phyloP scores from a whole-genome alignment of 2,797 vertebrate species.

The Tamandua tetradactyla region DNA sequence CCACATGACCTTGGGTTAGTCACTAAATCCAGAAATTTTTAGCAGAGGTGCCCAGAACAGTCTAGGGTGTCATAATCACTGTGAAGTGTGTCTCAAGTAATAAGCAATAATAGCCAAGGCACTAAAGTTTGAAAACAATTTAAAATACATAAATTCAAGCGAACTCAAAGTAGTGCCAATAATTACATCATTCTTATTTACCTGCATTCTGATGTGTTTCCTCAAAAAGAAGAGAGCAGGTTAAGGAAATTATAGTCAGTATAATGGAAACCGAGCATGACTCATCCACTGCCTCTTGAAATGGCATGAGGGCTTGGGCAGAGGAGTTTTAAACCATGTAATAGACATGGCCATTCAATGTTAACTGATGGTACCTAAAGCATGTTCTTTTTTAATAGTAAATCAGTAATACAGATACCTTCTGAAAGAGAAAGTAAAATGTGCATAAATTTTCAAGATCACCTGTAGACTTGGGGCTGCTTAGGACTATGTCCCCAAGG shows the following conservation, averaged over 20 bases:
- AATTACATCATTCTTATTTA: conserved; percentile 36
- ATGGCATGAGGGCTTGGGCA: not conserved
- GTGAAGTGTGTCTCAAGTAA: conserved; percentile 44
- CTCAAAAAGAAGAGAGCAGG: conserved; percentile 11
- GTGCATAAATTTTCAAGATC: conserved; percentile 7
- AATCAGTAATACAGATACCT: not conserved
- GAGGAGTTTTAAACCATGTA: not conserved
- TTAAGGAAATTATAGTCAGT: not conserved
- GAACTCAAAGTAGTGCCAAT: conserved; percentile 41
- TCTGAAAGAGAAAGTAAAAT: conserved; percentile 49
- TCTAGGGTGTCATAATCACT: conserved; percentile 15
- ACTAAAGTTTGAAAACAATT: conserved; percentile 55
- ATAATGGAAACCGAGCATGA: not conserved
- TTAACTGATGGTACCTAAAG: conserved; percentile 12
- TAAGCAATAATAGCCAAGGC: conserved; percentile 27
- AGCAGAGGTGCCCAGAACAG: conserved; percentile 46
- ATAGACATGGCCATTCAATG: not conserved
- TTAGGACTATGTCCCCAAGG: not conserved
- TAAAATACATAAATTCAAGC: conserved; percentile 55
- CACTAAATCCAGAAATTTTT: conserved; percentile 61
- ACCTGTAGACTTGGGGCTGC: not conserved
- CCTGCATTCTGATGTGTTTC: conserved; percentile 13
- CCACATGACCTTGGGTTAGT: conserved; percentile 56
- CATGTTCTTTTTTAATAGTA: not conserved
- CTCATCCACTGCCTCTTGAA: not conserved